phyloP scores from a whole-genome alignment of 2,113 vertebrate species.

The Neodontobutis hainanensis region DNA sequence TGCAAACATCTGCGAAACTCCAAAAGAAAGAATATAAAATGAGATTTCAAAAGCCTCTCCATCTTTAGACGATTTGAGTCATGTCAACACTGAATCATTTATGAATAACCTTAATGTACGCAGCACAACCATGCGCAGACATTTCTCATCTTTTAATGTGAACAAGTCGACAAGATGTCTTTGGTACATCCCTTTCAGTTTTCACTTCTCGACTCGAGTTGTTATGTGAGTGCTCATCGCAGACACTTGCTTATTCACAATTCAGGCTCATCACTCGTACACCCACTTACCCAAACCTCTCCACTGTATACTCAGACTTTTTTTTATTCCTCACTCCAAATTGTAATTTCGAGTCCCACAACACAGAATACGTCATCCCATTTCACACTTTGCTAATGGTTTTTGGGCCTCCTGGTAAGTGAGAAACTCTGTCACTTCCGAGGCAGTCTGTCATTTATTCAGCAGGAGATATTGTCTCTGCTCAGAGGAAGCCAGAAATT shows the following conservation, averaged over 20 bases:
- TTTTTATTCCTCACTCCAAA: conserved; percentile 10
- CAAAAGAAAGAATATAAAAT: conserved; percentile 15
- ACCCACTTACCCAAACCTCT: conserved; percentile 48
- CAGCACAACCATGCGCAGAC: conserved; percentile 25
- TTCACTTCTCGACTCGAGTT: conserved; percentile 53
- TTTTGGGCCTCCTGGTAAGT: conserved; percentile 31
- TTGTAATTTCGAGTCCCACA: conserved; percentile 35
- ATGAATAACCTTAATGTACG: conserved; percentile 41
- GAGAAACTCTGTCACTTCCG: conserved; percentile 41
- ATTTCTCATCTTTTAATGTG: conserved; percentile 46
- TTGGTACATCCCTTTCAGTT: conserved; percentile 37
- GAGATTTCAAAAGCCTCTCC: conserved; percentile 17
- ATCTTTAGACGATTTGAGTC: conserved; percentile 26
- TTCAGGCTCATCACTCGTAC: conserved; percentile 61
- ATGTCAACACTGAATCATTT: conserved; percentile 41
- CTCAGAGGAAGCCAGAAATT: conserved; percentile 19
- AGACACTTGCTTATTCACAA: conserved; percentile 67
- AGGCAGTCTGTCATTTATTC: conserved; percentile 50
- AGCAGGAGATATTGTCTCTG: conserved; percentile 32
- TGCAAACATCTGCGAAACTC: conserved; percentile 23
- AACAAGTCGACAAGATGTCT: conserved; percentile 61
- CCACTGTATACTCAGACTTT: not conserved
- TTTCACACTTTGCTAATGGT: conserved; percentile 48
- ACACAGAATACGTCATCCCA: conserved; percentile 46
- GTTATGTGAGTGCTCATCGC: conserved; percentile 63